Evolutionary conservation across 2,113 vertebrate species (phyloP).

Genomic region (Hippopotamus amphibius): DNA sequence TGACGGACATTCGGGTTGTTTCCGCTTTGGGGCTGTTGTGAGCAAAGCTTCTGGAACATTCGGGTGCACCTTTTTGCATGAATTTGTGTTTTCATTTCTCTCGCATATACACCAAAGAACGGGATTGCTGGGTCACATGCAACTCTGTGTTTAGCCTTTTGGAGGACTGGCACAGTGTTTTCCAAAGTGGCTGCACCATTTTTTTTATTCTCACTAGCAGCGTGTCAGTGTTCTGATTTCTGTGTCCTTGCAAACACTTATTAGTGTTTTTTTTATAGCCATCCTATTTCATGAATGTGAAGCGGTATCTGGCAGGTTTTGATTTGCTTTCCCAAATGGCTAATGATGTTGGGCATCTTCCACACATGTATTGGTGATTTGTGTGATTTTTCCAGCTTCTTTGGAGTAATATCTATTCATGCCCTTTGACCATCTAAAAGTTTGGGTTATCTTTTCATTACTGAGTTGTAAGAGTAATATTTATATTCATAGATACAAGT

Average conservation of each 20-base stretch:
- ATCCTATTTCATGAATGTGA: fast-evolving
- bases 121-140: background rate
- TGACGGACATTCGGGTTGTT: background rate
- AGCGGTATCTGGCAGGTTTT: fast-evolving
- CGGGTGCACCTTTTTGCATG: background rate
- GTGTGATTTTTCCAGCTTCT: background rate
- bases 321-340: background rate
- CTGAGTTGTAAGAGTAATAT: background rate
- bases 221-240: fast-evolving
- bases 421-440: background rate
- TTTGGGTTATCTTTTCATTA: background rate
- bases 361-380: fast-evolving
- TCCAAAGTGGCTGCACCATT: background rate
- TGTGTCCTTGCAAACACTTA: background rate
- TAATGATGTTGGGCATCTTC: fast-evolving
- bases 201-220: background rate
- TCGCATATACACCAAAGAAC: background rate
- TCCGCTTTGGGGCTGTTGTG: too few relatives aligned
- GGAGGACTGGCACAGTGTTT: background rate
- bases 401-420: background rate
- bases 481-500: background rate
- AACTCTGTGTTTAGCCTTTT: background rate
- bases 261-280: background rate
- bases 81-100: background rate
- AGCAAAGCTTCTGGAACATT: background rate